These are phyloP conservation scores for Polymixis flavicincta DNA, from an alignment of 2,888 invertebrate species.

Conservation along the genomic window DNA sequence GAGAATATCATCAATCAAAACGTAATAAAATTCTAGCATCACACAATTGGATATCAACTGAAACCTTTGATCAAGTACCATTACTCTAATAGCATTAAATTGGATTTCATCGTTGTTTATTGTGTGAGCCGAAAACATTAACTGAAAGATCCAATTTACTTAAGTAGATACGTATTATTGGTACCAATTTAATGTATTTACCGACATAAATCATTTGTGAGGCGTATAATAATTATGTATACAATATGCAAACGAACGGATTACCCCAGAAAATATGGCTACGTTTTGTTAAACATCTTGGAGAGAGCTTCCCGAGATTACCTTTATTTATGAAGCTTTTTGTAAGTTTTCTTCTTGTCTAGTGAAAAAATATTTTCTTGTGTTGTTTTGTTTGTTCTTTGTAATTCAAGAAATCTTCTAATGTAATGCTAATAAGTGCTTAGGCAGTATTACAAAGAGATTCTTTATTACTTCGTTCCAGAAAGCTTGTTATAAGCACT, in stretches of 20 bases:
- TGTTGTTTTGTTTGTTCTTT: conserved; percentile 24
- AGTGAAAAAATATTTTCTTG: conserved; percentile 38
- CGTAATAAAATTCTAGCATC: conserved; percentile 25
- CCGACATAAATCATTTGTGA: conserved; percentile 60
- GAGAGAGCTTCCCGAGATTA: conserved; percentile 58
- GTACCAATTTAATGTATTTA: conserved; percentile 50
- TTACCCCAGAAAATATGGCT: conserved; percentile 57
- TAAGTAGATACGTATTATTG: conserved; percentile 58
- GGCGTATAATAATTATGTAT: conserved; percentile 60
- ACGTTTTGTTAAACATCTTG: conserved; percentile 62
- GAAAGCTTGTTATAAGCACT: conserved; percentile 13
- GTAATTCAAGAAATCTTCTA: conserved; percentile 33
- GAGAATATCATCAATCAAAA: conserved; percentile 11
- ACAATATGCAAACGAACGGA: conserved; percentile 64
- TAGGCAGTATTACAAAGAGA: conserved; percentile 4
- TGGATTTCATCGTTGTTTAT: conserved; percentile 58
- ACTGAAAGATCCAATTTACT: conserved; percentile 66
- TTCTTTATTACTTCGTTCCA: conserved; percentile 13
- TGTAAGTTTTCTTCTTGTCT: conserved; percentile 55
- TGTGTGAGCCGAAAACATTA: conserved; percentile 63
- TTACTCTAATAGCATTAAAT: conserved; percentile 38
- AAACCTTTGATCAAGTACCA: conserved; percentile 27
- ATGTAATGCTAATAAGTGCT: conserved; percentile 49
- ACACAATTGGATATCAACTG: conserved; percentile 25
- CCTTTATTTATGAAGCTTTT: conserved; percentile 63